Evolutionary conservation across 1,140 invertebrate species (phyloP), one percentile per base, ranked within the genome.

Genomic region (Pseudomyrmex pallidus): DNA sequence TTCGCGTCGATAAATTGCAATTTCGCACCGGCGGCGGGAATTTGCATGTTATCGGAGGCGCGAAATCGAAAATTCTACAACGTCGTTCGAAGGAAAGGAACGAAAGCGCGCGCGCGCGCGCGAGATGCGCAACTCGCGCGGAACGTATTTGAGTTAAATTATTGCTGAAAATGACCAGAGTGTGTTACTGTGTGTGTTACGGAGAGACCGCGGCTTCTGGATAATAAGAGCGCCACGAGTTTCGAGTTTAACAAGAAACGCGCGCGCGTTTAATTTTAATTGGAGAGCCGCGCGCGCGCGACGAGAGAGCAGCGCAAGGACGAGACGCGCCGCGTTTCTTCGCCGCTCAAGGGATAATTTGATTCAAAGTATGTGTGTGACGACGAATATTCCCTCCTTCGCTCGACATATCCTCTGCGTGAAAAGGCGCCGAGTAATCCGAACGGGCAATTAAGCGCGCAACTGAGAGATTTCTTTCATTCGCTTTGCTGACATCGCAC

Each of bases 181-280:
- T n/a, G n/a, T 61, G 44, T 70, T 25, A 70, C 50, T 57, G 67
- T 73, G 35, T 35, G 35, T 25, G 20, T 25, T 25, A 3, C 0
- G 35, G 59, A 73, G 59, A 73, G 22, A 67, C n/a, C 46, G 25
- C 59, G 59, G 56, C 22, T 72, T 82, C 59, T 35, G 35, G 48
- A 22, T 84, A 87, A 87, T 78, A 80, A 87, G 64, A 77, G 70
- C 54, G 72, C 70, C 48, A 50, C 63, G 48, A 57, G 85, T 50
- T n/a, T 57, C 35, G 35, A 35, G 35, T 35, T 83, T 74, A 85
- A 85, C 70, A 82, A 85, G 87, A 88, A 88, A n/a, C 20, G 48
- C 35, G 12, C 13, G 82, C 15, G 59, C 73, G 46, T 87, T 88
- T 88, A 72, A 74, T 89, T 89, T 89, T 89, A 89, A 89, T 87